Conservation (phyloP, 2,888 invertebrate genomes). For the Stegana nigrithorax region DNA sequence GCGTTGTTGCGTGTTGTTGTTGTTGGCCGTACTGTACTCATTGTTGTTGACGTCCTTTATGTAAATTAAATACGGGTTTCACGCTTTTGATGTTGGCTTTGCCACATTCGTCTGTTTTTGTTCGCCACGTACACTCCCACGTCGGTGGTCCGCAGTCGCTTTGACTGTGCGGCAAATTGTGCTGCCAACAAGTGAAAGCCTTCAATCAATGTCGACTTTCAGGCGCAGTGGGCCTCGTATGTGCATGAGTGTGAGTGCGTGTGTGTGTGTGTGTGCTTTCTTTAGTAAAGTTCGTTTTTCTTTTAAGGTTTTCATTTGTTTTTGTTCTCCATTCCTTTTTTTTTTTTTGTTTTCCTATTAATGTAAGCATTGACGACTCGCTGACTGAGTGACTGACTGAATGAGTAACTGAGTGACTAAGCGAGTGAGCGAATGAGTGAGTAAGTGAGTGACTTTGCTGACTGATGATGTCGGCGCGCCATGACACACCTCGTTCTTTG, state of each 20-base stretch:
- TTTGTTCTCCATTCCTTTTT: slow-evolving; percentile 20
- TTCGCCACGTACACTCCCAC: not conserved
- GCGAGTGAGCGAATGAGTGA: too few species aligned
- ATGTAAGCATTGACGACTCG: slow-evolving; percentile 39
- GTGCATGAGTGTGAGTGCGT: too few species aligned
- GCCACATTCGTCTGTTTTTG: not conserved
- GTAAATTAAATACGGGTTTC: slow-evolving; percentile 19
- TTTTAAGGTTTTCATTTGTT: slow-evolving; percentile 37
- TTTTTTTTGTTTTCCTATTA: slow-evolving; percentile 19
- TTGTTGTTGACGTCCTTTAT: slow-evolving; percentile 5
- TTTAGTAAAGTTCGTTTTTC: slow-evolving; percentile 43
- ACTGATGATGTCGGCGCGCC: slow-evolving; percentile 5
- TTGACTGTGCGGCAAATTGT: not conserved
- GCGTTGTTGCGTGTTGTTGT: not conserved
- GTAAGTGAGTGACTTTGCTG: too few species aligned
- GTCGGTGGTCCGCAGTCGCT: not conserved
- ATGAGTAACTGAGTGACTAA: too few species aligned
- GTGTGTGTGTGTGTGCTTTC: slow-evolving; percentile 27
- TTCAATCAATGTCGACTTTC: slow-evolving; percentile 52
- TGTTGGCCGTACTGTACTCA: not conserved
- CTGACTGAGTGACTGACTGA: not conserved
- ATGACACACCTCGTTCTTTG: slow-evolving; percentile 56
- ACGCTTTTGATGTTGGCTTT: not conserved
- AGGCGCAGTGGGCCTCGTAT: not conserved
- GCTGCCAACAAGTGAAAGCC: slow-evolving; percentile 53